Base-by-base conservation (phyloP, 1,140 invertebrate genomes). In the Eurosta solidaginis region DNA sequence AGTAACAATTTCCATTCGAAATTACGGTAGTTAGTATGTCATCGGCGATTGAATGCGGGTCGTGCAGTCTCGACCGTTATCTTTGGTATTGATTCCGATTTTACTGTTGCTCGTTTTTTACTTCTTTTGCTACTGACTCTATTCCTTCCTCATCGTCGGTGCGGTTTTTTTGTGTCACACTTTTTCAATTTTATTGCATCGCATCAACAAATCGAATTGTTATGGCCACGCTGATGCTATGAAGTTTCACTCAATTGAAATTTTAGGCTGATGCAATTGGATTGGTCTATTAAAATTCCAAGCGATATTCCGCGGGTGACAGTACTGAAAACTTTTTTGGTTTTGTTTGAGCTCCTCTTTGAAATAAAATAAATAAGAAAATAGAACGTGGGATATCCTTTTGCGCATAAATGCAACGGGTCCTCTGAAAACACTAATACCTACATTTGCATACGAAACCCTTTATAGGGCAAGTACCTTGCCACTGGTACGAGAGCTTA, bases 151-250 rank as follows among this genome's bases (percentile, higher is more conserved):
- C 6, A 29, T 9, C 17, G n/a, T n/a, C n/a, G n/a, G n/a, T n/a
- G n/a, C n/a, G n/a, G n/a, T n/a, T n/a, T 14, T 68, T 40, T 47
- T 47, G 20, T n/a, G n/a, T 33, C 59, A 33, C 33, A 68, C 4
- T 68, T 68, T 63, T 68, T 27, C 59, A 29, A 68, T 33, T 68
- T 68, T 68, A 68, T 68, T 68, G 59, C 59, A 68, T 33, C 59
- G n/a, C 59, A 68, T 68, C 59, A n/a, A n/a, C n/a, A 68, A 68
- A 68, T 68, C 59, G 33, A 68, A 68, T 68, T 68, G 59, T 68
- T 68, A 68, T 54, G 59, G 29, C 40, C 40, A 40, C 59, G 59
- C n/a, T 68, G 59, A 68, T 7, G 59, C 59, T 22, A 68, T 68
- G 59, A 68, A 68, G 40, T 68, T 36, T 10, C 59, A 68, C 17